Conservation (phyloP, 2,113 vertebrate genomes). For the Chrysochloris asiatica region DNA sequence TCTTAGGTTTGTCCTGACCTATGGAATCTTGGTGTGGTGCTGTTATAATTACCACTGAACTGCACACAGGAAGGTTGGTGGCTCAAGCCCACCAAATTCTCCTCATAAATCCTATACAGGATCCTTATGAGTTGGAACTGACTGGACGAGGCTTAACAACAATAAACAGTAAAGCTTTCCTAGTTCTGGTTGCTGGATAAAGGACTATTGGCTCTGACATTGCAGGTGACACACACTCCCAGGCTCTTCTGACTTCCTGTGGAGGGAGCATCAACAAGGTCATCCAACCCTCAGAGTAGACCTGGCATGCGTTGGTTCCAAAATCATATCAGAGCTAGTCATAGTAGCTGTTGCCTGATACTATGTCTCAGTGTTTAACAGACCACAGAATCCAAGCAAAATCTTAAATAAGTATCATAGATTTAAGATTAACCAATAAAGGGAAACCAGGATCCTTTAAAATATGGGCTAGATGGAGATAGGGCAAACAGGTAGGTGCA, state of each 20-base stretch:
- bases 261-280: background rate
- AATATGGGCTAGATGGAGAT: background rate
- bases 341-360: background rate
- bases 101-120: too few relatives aligned
- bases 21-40: too few relatives aligned
- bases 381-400: background rate
- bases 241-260: background rate
- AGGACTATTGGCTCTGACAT: background rate
- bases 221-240: background rate
- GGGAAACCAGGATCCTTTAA: background rate
- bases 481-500: background rate
- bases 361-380: constrained; percentile 5
- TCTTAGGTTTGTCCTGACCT: background rate
- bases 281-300: background rate
- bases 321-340: background rate
- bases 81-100: too few relatives aligned
- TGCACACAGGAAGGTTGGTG: too few relatives aligned
- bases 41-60: too few relatives aligned
- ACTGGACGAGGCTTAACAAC: too few relatives aligned
- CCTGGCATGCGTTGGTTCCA: background rate
- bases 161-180: background rate
- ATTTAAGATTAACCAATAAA: background rate
- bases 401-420: background rate
- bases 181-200: background rate
- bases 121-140: too few relatives aligned